Conservation (phyloP, 2,113 vertebrate genomes). For the Lutjanus erythropterus region DNA sequence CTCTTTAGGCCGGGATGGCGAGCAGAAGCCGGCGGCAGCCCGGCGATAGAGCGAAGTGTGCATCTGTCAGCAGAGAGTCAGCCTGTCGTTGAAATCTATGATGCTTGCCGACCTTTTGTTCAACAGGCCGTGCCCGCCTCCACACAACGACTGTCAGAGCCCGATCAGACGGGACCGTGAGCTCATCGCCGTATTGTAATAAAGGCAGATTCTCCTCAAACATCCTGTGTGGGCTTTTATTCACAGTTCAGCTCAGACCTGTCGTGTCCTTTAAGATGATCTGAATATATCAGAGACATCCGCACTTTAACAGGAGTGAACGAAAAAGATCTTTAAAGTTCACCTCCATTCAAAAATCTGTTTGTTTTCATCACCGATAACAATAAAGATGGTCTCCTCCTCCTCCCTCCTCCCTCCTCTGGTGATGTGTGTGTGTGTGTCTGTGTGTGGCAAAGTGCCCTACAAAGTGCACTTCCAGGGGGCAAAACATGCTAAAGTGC, state of each 20-base stretch:
- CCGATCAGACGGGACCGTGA: constrained; percentile 71
- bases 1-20: constrained; percentile 77
- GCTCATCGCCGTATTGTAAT: constrained; percentile 60
- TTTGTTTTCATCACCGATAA: background rate
- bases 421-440: no score
- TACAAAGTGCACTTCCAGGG: no score
- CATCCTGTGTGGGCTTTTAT: constrained; percentile 39
- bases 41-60: constrained; percentile 72
- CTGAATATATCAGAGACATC: background rate
- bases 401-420: no score
- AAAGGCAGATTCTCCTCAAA: constrained; percentile 78
- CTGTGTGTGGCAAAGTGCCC: no score
- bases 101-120: constrained; percentile 84
- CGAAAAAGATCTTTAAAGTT: background rate
- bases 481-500: no score
- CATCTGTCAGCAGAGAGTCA: constrained; percentile 85
- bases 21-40: constrained; percentile 84
- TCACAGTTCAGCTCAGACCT: constrained; percentile 16
- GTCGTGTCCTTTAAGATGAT: background rate
- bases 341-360: background rate
- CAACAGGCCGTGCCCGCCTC: constrained; percentile 83
- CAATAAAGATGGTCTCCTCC: no score
- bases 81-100: constrained; percentile 86
- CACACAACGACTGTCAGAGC: constrained; percentile 85
- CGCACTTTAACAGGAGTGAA: background rate